Conservation (phyloP, 2,113 vertebrate genomes). For the Stegastes partitus region DNA sequence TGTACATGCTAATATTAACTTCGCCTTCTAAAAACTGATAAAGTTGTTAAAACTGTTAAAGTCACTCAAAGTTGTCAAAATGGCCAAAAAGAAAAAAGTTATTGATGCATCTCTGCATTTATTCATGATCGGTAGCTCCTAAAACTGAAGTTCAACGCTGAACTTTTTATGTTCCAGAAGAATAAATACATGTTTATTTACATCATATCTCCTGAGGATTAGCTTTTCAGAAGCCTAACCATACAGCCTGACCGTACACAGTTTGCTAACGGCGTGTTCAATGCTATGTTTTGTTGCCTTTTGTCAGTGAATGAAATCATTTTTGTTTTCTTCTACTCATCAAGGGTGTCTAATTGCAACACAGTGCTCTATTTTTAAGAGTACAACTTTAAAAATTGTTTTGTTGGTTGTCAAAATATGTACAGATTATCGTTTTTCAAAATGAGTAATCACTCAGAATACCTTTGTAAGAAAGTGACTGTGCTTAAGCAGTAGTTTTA, state of each 20-base stretch:
- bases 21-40: slow-evolving; percentile 30
- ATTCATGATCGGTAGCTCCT: slow-evolving; percentile 13
- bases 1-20: slow-evolving; percentile 30
- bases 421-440: slow-evolving; percentile 61
- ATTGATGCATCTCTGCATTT: slow-evolving; percentile 20
- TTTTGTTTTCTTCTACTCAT: slow-evolving; percentile 52
- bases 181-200: slow-evolving; percentile 19
- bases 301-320: slow-evolving; percentile 37
- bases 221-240: slow-evolving; percentile 20
- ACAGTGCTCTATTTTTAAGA: slow-evolving; percentile 76
- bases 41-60: slow-evolving; percentile 10
- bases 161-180: slow-evolving; percentile 12
- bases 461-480: slow-evolving; percentile 56
- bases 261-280: slow-evolving; percentile 23
- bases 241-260: slow-evolving; percentile 14
- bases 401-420: slow-evolving; percentile 54
- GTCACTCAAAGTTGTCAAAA: background rate
- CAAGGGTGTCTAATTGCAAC: slow-evolving; percentile 56
- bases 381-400: slow-evolving; percentile 48
- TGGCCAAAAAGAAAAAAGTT: slow-evolving; percentile 4
- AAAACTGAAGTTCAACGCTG: slow-evolving; percentile 28
- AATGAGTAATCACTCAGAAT: slow-evolving; percentile 51
- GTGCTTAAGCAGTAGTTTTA: slow-evolving; percentile 48
- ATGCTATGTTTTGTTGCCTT: slow-evolving; percentile 32
- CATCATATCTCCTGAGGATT: slow-evolving; percentile 12